Evolutionary conservation across 2,797 vertebrate species (phyloP).

Genomic region (Sciurus carolinensis): DNA sequence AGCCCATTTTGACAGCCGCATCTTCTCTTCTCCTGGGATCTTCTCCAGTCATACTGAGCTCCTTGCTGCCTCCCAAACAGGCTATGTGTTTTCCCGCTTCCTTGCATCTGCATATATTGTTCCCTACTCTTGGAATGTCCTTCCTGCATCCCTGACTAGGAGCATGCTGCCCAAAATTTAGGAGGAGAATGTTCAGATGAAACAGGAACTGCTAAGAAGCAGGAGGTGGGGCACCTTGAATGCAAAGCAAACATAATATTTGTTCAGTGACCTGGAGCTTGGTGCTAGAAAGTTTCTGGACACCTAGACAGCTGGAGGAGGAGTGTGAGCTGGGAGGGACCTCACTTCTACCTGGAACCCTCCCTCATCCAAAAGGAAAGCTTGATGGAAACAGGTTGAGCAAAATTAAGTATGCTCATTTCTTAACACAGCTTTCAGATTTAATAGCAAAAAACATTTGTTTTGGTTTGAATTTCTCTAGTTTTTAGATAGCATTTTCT

Average conservation of each 20-base stretch:
- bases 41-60: constrained; percentile 1
- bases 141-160: neutral
- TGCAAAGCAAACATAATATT: neutral
- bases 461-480: constrained; percentile 86
- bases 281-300: neutral
- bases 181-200: neutral
- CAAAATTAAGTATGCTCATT: constrained; percentile 72
- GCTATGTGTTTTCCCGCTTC: constrained; percentile 5
- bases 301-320: neutral
- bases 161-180: neutral
- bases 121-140: neutral
- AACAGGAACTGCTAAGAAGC: neutral
- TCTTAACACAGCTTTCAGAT: constrained; percentile 71
- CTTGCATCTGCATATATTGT: neutral
- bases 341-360: neutral
- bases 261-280: neutral
- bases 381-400: constrained; percentile 62
- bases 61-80: constrained; percentile 7
- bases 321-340: neutral
- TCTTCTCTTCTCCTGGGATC: constrained; percentile 35
- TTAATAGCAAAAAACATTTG: constrained; percentile 71
- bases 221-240: neutral
- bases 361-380: constrained; percentile 52
- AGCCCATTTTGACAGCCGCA: constrained; percentile 61
- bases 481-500: constrained; percentile 81